Base-by-base conservation (phyloP, 2,113 vertebrate species). In the Chionomys nivalis region DNA sequence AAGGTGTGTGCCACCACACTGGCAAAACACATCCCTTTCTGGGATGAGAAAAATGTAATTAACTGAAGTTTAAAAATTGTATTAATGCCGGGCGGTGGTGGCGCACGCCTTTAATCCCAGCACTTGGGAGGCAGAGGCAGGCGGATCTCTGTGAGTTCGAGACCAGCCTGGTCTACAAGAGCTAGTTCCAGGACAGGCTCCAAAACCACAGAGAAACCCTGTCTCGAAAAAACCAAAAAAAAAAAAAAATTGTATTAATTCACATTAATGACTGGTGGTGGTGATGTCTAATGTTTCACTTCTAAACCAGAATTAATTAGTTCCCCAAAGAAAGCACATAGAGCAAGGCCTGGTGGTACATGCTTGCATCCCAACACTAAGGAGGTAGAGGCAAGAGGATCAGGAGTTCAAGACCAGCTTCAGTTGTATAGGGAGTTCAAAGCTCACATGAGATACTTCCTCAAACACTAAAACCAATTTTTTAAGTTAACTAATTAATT, bases 321-420 rank as follows among this genome's bases (percentile, higher is more conserved):
- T 26, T 94, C 94, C 63, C 87, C 94, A 96, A 95, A 65, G 70
- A 94, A 95, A 92, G 89, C 78, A 91, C 61, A 49, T 42, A 33
- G n/a, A 93, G 63, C 28, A 44, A 66, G 63, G 61, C 42, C 39
- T 65, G 63, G 63, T 3, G 28, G 63, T 36, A 36, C 17, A 36
- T 47, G 63, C 31, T 47, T 68, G 17, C 44, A 36, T 47, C 21
- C 31, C 16, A 21, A 65, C 31, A 49, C 28, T 19, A 28, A 66
- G 12, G 42, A 52, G 49, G 49, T 14, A 52, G 49, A 52, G 49
- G 49, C 49, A 52, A 52, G 49, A 47, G 28, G 58, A 12, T 66
- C 63, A 68, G 39, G 39, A 66, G 63, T 47, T 66, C 83, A 86
- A 86, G 42, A 47, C 26, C 42, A 87, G 42, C 63, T 44, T 66